These are phyloP conservation scores for Alsophila aescularia DNA, from an alignment of 2,888 invertebrate genomes.

Conservation along the genomic window DNA sequence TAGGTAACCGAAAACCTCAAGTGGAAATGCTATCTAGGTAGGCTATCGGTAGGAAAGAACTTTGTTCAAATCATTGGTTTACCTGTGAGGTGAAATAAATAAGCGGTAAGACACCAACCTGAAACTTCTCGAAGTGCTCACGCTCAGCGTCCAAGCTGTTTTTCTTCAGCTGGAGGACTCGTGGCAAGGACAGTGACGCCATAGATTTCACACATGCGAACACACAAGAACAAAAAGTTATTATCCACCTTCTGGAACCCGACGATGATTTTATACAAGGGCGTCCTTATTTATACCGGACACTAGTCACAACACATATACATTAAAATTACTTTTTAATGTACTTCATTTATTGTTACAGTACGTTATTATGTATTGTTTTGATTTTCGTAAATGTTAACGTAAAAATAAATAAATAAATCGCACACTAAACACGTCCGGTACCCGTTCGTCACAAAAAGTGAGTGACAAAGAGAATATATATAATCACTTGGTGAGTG, in stretches of 20 bases:
- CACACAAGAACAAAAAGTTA: conserved; percentile 52
- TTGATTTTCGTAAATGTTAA: background rate
- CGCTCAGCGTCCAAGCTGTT: conserved; percentile 91
- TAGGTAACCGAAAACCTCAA: no score
- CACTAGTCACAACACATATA: background rate
- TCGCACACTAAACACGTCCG: background rate
- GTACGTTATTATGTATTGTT: background rate
- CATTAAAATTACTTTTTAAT: no score
- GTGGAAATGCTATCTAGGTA: no score
- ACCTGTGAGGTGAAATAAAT: background rate
- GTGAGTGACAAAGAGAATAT: background rate
- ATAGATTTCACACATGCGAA: conserved; percentile 78
- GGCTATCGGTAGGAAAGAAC: no score
- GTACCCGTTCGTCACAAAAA: background rate
- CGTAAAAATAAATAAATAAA: background rate
- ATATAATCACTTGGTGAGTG: no score
- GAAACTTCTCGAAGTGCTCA: conserved; percentile 93
- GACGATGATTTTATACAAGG: conserved; percentile 2
- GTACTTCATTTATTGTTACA: no score
- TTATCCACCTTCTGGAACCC: conserved; percentile 3
- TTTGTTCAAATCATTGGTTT: no score
- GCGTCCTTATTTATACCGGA: background rate
- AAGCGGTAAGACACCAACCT: conserved; percentile 79
- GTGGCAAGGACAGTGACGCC: conserved; percentile 89
- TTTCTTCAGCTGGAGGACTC: conserved; percentile 89